phyloP scores from a whole-genome alignment of 2,797 vertebrate species.

The Ceyx erithaca region DNA sequence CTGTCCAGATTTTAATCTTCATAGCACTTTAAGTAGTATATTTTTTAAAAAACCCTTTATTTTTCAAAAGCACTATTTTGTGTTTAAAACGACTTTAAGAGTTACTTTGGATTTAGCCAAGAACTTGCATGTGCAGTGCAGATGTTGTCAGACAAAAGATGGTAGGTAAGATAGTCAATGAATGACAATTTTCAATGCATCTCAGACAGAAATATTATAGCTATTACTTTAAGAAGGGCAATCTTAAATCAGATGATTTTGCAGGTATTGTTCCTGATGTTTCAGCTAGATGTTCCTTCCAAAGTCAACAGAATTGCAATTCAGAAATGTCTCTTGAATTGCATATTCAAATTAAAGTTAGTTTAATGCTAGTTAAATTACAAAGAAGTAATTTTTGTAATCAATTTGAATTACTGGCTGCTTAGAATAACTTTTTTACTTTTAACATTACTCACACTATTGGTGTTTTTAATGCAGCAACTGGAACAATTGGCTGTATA shows the following conservation, averaged over 20 bases:
- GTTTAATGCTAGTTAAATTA: background rate
- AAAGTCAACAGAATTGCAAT: background rate
- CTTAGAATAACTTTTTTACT: background rate
- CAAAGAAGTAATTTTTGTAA: background rate
- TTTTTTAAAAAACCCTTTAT: background rate
- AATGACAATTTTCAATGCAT: background rate
- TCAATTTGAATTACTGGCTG: background rate
- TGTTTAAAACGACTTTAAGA: constrained; percentile 42
- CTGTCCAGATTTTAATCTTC: constrained; percentile 70
- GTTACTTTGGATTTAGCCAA: constrained; percentile 26
- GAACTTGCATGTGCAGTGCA: constrained; percentile 16
- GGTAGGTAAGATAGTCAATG: background rate
- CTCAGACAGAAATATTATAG: background rate
- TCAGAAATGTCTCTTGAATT: background rate
- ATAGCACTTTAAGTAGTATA: background rate
- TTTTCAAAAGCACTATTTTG: background rate
- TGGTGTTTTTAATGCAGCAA: background rate
- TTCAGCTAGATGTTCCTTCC: background rate
- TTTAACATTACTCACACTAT: background rate
- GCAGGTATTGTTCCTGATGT: background rate
- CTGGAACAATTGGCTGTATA: background rate
- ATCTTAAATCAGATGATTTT: background rate
- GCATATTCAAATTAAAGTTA: background rate
- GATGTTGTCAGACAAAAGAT: constrained; percentile 15
- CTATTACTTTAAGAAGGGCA: background rate